Percentiles rank a stretch among this genome's conserved stretches.
These are phyloP conservation scores for Phyllotreta cruciferae DNA, from an alignment of 2,888 invertebrate genomes.

Conservation along the genomic window DNA sequence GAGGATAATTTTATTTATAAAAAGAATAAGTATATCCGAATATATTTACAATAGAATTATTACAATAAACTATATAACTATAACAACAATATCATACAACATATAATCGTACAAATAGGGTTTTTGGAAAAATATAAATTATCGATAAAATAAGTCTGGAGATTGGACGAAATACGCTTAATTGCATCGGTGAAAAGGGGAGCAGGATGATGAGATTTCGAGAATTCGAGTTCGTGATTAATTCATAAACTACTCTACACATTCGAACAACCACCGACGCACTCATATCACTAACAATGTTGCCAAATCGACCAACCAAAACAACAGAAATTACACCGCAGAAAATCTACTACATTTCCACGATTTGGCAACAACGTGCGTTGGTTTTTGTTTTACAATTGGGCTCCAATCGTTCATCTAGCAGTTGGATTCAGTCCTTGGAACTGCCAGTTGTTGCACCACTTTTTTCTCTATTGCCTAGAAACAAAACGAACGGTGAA, in stretches of 20 bases:
- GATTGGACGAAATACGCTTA: constrained; percentile 53
- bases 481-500: constrained; percentile 35
- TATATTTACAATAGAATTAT: constrained; percentile 55
- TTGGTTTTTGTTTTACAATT: too few relatives aligned
- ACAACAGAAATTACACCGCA: too few relatives aligned
- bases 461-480: constrained; percentile 62
- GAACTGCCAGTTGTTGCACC: constrained; percentile 59
- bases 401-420: constrained; percentile 33
- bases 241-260: constrained; percentile 6
- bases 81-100: constrained; percentile 58
- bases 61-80: constrained; percentile 59
- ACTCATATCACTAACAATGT: too few relatives aligned
- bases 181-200: constrained; percentile 47
- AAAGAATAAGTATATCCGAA: constrained; percentile 38
- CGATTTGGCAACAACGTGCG: too few relatives aligned
- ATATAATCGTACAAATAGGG: constrained; percentile 49
- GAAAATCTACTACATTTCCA: background rate
- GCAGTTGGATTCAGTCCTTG: constrained; percentile 59
- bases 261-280: background rate
- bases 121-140: constrained; percentile 49
- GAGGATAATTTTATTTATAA: constrained; percentile 41
- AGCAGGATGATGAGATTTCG: constrained; percentile 25
- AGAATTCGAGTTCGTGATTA: background rate
- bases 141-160: constrained; percentile 44
- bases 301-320: too few relatives aligned